A percentile compares a stretch with the other conserved stretches of the same genome.
phyloP scores from a whole-genome alignment of 92 coral and sea anemone genomes.

The Epizoanthus scotinus region DNA sequence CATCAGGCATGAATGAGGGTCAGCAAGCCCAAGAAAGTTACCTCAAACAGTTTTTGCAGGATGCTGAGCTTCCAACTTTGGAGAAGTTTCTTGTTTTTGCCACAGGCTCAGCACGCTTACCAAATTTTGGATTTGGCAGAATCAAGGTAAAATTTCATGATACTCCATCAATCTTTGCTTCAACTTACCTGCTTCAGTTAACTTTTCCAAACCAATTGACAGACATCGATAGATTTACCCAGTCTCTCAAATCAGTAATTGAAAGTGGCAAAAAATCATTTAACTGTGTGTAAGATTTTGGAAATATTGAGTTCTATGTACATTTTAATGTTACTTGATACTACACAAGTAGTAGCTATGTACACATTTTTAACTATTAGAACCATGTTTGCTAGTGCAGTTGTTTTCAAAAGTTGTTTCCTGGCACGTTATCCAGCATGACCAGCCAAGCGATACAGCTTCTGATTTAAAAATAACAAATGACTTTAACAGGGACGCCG shows the following conservation, averaged over 20 bases:
- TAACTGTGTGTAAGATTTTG: conserved; percentile 48
- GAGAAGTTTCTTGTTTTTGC: conserved; percentile 48
- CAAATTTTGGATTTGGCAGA: conserved; percentile 62
- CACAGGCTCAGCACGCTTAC: conserved; percentile 65
- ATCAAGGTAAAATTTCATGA: conserved; percentile 62
- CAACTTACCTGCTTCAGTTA: conserved; percentile 54
- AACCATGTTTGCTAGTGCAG: too few species aligned
- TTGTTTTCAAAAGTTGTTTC: too few species aligned
- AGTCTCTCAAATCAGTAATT: conserved; percentile 51
- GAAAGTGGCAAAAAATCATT: conserved; percentile 54
- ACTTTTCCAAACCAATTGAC: conserved; percentile 62
- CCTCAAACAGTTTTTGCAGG: conserved; percentile 37
- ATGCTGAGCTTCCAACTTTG: conserved; percentile 40
- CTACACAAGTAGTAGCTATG: too few species aligned
- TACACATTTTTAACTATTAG: too few species aligned
- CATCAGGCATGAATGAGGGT: conserved; percentile 47
- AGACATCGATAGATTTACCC: conserved; percentile 45
- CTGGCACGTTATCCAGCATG: too few species aligned
- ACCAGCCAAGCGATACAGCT: too few species aligned
- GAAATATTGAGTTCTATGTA: neutral
- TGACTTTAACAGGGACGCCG: too few species aligned
- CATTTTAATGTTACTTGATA: neutral
- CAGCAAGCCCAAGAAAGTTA: conserved; percentile 34
- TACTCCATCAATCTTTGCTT: conserved; percentile 65
- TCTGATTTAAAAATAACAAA: too few species aligned